Evolutionary conservation across 2,797 vertebrate species (phyloP), one percentile per base, ranked within the genome.

Genomic region (Hemitrygon akajei): DNA sequence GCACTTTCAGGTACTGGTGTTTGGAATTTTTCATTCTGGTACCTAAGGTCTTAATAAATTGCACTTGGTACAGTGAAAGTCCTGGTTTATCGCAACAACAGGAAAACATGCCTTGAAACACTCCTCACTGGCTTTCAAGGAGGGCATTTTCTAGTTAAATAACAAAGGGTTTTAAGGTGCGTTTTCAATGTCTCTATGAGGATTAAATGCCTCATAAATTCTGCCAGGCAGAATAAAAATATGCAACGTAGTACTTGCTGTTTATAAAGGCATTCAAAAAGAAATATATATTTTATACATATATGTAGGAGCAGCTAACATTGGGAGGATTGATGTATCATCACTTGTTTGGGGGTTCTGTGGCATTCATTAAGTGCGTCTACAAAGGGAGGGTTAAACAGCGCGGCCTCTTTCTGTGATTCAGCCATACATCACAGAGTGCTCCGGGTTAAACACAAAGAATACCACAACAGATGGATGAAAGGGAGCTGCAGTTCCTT

Each of bases 321-420:
- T 95, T 94, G 95, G 95, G 94, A 94, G 95, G 95, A 96, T 95
- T 95, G 95, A 93, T 95, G 95, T 94, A 95, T 95, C 95, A 95
- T 96, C 96, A 96, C 95, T 96, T 96, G 96, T 95, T 95, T 95
- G 95, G 96, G 95, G 95, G 81, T 95, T 58, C 94, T 2, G 95
- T 96, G 95, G 95, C 96, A 96, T 96, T 96, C 96, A 96, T 96
- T 96, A 96, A 96, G 95, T 96, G 95, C 94, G 95, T 95, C 95
- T 95, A 95, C 94, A 96, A 95, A 96, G 95, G 94, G 96, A 95
- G 96, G 96, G 95, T 96, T 96, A 96, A 95, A 34, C 96, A 95
- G 95, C 77, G 0, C 94, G 95, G 96, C 94, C 96, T 95, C 95
- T 95, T 95, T 95, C 95, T 76, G 94, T 94, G 95, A 95, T 95